Evolutionary conservation across 2,888 invertebrate species (phyloP).

Genomic region (Hirtodrosophila trivittata): DNA sequence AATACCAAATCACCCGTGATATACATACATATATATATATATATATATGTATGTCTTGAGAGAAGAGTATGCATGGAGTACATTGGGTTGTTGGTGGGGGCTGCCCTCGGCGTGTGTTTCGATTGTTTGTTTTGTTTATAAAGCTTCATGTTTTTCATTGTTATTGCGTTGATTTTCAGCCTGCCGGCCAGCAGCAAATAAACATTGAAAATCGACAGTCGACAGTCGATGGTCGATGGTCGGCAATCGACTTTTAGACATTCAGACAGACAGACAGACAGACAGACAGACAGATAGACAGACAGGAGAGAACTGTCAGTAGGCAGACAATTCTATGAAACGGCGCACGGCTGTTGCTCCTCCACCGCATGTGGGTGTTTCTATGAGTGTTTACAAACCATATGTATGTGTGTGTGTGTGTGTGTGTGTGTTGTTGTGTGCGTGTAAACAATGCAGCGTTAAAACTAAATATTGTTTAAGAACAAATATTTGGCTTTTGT

Average conservation of each 20-base stretch:
- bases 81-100: slow-evolving; percentile 7
- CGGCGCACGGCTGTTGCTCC: slow-evolving; percentile 60
- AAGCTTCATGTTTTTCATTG: slow-evolving; percentile 74
- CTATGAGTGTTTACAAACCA: slow-evolving; percentile 21
- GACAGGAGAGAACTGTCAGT: neutral
- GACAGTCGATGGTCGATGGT: slow-evolving; percentile 40
- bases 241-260: slow-evolving; percentile 42
- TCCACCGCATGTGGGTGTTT: slow-evolving; percentile 42
- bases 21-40: neutral
- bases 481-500: slow-evolving; percentile 76
- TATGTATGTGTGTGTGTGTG: slow-evolving; percentile 40
- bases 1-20: neutral
- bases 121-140: slow-evolving; percentile 78
- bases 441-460: slow-evolving; percentile 75
- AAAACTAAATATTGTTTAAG: slow-evolving; percentile 78
- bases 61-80: neutral
- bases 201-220: slow-evolving; percentile 64
- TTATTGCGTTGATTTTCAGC: slow-evolving; percentile 51
- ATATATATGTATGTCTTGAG: neutral
- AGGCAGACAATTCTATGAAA: slow-evolving; percentile 25
- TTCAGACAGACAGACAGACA: slow-evolving; percentile 17
- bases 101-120: slow-evolving; percentile 58
- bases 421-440: slow-evolving; percentile 40
- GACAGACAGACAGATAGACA: slow-evolving; percentile 1
- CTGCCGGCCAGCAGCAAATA: slow-evolving; percentile 49